Percentiles rank a stretch among this genome's conserved stretches.
Conservation (phyloP, 2,113 vertebrate genomes). For the Spheniscus mendiculus region DNA sequence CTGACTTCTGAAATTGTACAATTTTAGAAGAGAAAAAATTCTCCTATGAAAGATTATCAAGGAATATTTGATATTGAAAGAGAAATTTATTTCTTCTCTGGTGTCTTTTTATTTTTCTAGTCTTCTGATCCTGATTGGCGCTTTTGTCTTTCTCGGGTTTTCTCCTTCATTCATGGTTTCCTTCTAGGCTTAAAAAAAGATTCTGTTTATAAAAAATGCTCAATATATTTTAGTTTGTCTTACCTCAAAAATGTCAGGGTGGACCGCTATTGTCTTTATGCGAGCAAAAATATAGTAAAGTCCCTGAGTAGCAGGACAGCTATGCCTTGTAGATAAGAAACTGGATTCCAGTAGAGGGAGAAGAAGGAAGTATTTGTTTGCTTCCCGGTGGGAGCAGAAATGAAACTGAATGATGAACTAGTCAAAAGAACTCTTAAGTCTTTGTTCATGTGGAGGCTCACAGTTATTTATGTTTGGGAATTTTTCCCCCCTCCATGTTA, state of each 20-base stretch:
- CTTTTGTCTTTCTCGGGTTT: neutral
- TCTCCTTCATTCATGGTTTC: neutral
- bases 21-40: neutral
- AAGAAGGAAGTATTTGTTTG: neutral
- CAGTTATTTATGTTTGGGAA: neutral
- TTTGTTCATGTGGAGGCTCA: neutral
- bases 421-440: neutral
- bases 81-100: neutral
- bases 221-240: neutral
- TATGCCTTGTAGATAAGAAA: neutral
- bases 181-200: neutral
- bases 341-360: neutral
- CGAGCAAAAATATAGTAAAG: neutral
- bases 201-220: neutral
- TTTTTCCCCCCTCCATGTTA: neutral
- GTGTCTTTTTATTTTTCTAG: neutral
- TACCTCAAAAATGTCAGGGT: neutral
- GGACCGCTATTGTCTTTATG: neutral
- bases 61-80: neutral
- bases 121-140: neutral
- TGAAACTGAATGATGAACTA: neutral
- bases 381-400: neutral
- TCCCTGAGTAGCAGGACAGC: neutral
- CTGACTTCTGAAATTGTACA: neutral
- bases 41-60: neutral